Conservation (phyloP, 2,113 vertebrate genomes). For the Nannospalax galili region DNA sequence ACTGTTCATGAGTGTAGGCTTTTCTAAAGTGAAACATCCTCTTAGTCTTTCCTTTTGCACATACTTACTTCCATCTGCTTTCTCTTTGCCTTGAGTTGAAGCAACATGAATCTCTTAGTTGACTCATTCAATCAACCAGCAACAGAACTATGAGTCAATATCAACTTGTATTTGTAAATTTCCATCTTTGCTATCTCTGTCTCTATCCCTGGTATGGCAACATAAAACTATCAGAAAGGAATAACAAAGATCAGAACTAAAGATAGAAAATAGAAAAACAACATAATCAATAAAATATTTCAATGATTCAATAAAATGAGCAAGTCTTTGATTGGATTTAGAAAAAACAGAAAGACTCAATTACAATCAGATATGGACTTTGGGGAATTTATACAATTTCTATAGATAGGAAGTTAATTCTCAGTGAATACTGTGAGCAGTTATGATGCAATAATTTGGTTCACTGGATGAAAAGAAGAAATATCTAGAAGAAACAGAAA, state of each 20-base stretch:
- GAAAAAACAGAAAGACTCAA: background rate
- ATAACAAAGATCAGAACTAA: background rate
- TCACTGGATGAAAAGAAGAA: background rate
- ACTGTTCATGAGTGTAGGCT: background rate
- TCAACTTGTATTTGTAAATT: no score
- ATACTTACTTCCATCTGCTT: background rate
- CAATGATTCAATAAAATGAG: background rate
- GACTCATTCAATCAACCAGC: background rate
- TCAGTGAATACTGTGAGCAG: background rate
- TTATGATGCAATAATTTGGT: background rate
- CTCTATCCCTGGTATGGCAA: no score
- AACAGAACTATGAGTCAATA: background rate
- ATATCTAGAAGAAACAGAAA: background rate
- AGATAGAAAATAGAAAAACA: background rate
- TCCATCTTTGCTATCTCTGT: no score
- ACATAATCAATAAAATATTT: background rate
- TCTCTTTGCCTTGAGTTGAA: background rate
- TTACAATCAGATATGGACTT: background rate
- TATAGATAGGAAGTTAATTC: background rate
- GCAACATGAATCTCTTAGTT: background rate
- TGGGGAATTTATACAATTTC: background rate
- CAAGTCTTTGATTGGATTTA: background rate
- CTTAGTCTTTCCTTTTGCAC: background rate
- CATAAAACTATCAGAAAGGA: background rate
- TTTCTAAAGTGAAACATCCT: background rate